phyloP scores from a whole-genome alignment of 2,113 vertebrate species.

The Tapirus terrestris region DNA sequence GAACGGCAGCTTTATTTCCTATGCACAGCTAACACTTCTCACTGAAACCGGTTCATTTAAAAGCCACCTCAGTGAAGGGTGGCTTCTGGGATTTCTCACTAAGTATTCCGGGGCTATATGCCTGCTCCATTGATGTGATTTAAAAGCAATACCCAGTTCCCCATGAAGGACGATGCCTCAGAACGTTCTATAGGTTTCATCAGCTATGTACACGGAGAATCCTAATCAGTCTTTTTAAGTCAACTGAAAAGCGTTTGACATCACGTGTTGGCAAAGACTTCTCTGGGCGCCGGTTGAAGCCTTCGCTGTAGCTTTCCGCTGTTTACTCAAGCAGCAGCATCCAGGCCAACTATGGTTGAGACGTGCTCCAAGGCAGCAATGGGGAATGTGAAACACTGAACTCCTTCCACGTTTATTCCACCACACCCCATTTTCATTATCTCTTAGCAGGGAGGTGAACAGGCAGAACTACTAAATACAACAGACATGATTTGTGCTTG shows the following conservation, averaged over 20 bases:
- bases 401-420: background rate
- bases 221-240: constrained; percentile 17
- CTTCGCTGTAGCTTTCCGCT: constrained; percentile 34
- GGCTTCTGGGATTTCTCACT: background rate
- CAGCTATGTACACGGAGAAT: background rate
- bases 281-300: background rate
- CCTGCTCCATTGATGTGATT: background rate
- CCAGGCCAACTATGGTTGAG: background rate
- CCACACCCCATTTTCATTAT: constrained; percentile 31
- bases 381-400: background rate
- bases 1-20: background rate
- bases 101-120: background rate
- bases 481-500: background rate
- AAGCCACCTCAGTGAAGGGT: background rate
- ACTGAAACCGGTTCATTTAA: background rate
- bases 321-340: background rate
- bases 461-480: background rate
- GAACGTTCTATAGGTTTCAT: background rate
- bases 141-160: constrained; percentile 16
- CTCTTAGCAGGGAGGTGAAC: background rate
- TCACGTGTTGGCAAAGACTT: background rate
- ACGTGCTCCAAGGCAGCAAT: background rate
- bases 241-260: constrained; percentile 47
- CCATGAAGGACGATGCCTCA: background rate
- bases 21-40: constrained; percentile 2